phyloP scores from a whole-genome alignment of 2,888 invertebrate genomes.

The Monoplex corrugatus region DNA sequence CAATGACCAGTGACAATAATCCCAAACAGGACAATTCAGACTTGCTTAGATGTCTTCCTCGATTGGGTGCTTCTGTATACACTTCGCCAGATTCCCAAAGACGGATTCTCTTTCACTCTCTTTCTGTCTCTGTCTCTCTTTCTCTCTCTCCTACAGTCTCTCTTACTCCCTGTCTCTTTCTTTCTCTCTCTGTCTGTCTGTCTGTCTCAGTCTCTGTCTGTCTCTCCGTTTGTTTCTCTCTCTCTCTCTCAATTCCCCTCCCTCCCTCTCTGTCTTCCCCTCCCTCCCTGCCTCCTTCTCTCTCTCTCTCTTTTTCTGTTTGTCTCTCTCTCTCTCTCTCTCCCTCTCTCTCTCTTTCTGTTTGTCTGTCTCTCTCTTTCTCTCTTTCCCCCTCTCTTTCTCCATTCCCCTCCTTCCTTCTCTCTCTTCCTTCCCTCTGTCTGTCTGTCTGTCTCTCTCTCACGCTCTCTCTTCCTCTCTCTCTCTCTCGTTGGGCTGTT shows the following conservation, averaged over 20 bases:
- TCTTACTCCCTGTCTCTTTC: conserved; percentile 22
- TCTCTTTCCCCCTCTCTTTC: too few species aligned
- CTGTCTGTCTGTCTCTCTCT: neutral
- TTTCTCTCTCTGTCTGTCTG: neutral
- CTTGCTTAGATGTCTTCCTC: too few species aligned
- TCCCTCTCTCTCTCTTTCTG: neutral
- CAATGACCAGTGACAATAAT: too few species aligned
- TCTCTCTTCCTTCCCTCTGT: neutral
- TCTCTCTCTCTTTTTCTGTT: neutral
- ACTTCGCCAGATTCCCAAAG: too few species aligned
- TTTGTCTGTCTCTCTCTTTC: neutral
- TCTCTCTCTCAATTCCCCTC: neutral
- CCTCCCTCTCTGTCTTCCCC: neutral
- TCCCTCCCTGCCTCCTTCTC: neutral
- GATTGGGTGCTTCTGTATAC: too few species aligned
- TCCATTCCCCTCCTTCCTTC: neutral
- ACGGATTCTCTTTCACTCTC: neutral
- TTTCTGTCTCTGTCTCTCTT: neutral
- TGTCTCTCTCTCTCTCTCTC: conserved; percentile 1
- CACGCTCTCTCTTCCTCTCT: neutral
- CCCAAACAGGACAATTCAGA: too few species aligned
- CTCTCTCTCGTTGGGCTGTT: too few species aligned
- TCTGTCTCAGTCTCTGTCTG: neutral
- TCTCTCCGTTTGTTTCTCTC: neutral
- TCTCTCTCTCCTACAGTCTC: neutral